A percentile compares a stretch with the other conserved stretches of the same genome.
These are phyloP conservation scores for Amorpha juglandis DNA, from an alignment of 2,888 invertebrate species.

Conservation along the genomic window DNA sequence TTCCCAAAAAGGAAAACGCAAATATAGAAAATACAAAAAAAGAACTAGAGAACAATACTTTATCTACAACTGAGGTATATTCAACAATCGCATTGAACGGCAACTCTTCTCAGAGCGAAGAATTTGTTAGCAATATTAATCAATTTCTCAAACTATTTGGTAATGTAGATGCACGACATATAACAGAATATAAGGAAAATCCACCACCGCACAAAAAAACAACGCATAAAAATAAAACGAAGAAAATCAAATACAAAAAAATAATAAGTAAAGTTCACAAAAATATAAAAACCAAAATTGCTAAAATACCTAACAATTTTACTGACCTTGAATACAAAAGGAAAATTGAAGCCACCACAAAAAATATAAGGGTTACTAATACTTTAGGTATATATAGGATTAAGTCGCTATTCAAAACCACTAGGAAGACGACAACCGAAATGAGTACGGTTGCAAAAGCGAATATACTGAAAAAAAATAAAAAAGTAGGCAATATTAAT, in stretches of 20 bases:
- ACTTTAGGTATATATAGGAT: background rate
- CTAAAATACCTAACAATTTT: background rate
- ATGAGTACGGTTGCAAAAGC: conserved; percentile 4
- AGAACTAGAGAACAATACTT: background rate
- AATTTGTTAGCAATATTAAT: conserved; percentile 3
- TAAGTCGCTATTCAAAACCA: conserved; percentile 6
- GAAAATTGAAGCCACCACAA: background rate
- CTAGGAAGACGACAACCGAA: conserved; percentile 4
- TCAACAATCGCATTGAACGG: background rate
- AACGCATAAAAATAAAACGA: conserved; percentile 2
- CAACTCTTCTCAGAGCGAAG: background rate
- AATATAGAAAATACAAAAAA: background rate
- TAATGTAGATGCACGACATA: background rate
- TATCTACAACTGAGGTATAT: background rate
- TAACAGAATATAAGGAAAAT: background rate
- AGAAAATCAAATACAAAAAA: conserved; percentile 20
- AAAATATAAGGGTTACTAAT: background rate
- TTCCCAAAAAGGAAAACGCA: background rate
- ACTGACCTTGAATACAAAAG: background rate
- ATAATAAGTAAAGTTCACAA: conserved; percentile 29
- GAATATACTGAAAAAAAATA: background rate
- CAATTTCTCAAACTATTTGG: conserved; percentile 8
- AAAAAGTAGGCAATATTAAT: background rate
- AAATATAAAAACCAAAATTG: conserved; percentile 16
- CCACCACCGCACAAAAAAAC: background rate